phyloP scores from a whole-genome alignment of 2,113 vertebrate species.

The Haemorhous mexicanus region DNA sequence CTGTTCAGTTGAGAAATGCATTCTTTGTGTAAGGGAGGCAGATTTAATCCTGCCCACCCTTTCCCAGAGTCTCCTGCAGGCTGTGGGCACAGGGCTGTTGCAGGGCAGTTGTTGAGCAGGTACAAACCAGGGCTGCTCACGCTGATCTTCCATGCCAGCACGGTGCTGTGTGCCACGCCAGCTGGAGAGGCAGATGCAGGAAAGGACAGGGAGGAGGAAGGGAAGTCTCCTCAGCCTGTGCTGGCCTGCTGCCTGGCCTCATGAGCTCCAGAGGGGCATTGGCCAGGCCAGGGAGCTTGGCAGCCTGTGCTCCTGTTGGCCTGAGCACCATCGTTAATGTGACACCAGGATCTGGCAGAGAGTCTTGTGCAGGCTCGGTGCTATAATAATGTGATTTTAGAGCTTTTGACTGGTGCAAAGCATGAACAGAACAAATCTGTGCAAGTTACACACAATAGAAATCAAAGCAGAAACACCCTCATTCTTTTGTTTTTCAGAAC shows the following conservation, averaged over 20 bases:
- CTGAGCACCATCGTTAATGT: neutral
- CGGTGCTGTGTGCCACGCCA: neutral
- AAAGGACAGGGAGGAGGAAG: neutral
- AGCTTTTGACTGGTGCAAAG: neutral
- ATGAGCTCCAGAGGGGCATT: neutral
- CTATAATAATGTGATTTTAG: neutral
- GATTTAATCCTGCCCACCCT: neutral
- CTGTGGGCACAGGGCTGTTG: neutral
- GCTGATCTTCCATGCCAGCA: neutral
- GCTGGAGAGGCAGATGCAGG: neutral
- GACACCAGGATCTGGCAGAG: neutral
- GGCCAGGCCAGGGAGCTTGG: neutral
- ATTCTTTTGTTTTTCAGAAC: neutral
- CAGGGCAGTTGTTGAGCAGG: neutral
- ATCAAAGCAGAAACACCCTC: neutral
- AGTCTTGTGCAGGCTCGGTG: neutral
- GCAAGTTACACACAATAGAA: neutral
- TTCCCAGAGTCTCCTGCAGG: accelerated
- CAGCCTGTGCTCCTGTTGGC: neutral
- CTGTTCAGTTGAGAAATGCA: neutral
- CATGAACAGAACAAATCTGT: neutral
- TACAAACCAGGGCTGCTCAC: accelerated
- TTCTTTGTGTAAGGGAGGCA: neutral
- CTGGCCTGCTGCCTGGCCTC: neutral
- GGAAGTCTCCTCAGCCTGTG: neutral